Evolutionary conservation across 2,888 invertebrate genomes (phyloP), one percentile per base, ranked within the genome.

Genomic region (Xanthorhoe designata): DNA sequence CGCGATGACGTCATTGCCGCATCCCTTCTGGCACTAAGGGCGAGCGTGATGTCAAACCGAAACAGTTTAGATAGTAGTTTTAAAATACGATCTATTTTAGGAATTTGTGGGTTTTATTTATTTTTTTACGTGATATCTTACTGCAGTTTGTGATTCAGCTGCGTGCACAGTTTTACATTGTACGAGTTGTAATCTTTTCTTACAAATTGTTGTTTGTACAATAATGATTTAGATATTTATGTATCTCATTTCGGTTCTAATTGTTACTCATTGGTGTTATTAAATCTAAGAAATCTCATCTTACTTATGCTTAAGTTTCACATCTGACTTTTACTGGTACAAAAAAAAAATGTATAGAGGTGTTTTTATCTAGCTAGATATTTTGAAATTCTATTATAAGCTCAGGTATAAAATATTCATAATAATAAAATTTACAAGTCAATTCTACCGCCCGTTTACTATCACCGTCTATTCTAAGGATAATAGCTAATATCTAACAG

Each of bases 401-500:
- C 18, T 32, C 68, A 70, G 70, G 70, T 72, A 72, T 47, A 65
- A 70, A 68, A 64, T 66, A 53, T 64, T 52, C 24, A 53, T 64
- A 50, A 60, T 66, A 71, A 76, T 76, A 77, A 73, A 75, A 74
- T 75, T 74, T 74, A 74, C 68, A 75, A 76, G 57, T 64, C 61
- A 75, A 73, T 69, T 66, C 63, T 61, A 61, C 50, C 59, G 61
- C 71, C 75, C 68, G 70, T 78, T 67, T 55, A 60, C 69, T 74
- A 78, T 77, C 75, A 71, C 79, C 75, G 74, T 75, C 65, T 75
- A 81, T 78, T 76, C 75, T 62, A 65, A 79, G 78, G 76, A 79
- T 79, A 83, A 83, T 79, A 42, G 38, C 38, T 42, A 87, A 81
- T 78, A 81, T 84, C 78, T 74, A 74, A 74, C 79, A 75, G 82